Base-by-base conservation (phyloP, 2,797 vertebrate genomes). In the Tiaroga cobitis region DNA sequence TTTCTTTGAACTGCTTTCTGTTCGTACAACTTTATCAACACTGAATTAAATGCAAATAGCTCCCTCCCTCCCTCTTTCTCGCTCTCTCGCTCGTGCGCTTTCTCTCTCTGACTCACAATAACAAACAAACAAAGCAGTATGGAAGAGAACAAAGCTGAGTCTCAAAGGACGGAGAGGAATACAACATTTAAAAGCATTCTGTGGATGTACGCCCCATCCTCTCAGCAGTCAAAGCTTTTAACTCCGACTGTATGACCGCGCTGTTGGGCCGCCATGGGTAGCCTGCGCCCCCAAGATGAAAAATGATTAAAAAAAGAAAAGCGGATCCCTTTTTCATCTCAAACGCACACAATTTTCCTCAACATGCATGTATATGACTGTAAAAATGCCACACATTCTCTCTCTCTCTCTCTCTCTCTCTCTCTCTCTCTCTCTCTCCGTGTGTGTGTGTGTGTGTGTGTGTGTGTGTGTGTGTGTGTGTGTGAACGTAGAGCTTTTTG, bases 121-220 rank as follows among this genome's bases (percentile, higher is more conserved):
- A 69, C 83, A 87, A 87, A 89, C 74, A 91, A 91, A 92, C 88
- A 91, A 88, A 90, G 90, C 90, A 91, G 69, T 87, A 83, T 88
- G 82, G 84, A 87, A 89, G 90, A 87, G 89, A 91, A 90, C 90
- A 91, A 90, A 91, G 84, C 77, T 70, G 88, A 89, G 89, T 88
- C 90, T 91, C 87, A 84, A 90, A 90, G 89, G 91, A 90, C 56
- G 54, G 80, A 83, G 85, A 82, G 82, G 80, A 85, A 93, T 94
- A 82, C 88, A 93, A 91, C 89, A 92, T 94, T 93, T 90, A 93
- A 93, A 92, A 93, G 88, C 88, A 79, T 86, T 89, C 86, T 74
- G 81, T 86, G 78, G 73, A 78, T 84, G 84, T 75, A 26, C 73
- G 82, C 67, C 75, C 70, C 75, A 87, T 84, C 73, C 75, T 87